Evolutionary conservation across 2,113 vertebrate species (phyloP).

Genomic region (Muntiacus muntjak): DNA sequence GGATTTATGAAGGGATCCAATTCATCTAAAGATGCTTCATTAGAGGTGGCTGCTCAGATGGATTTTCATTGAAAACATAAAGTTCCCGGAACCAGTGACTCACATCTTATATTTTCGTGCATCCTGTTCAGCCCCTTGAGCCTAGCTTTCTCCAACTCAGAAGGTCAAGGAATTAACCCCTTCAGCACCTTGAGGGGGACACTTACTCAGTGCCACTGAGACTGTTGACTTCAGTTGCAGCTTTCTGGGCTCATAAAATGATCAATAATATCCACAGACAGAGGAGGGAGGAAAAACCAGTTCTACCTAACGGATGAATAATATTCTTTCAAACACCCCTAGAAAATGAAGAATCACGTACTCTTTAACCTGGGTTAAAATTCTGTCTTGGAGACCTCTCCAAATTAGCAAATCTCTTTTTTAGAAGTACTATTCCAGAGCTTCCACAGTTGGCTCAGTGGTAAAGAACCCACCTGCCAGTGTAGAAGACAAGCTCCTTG

Average conservation of each 20-base stretch:
- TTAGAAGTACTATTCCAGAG: neutral
- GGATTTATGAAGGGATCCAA: conserved; percentile 34
- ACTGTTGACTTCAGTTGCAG: neutral
- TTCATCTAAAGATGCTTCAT: conserved; percentile 52
- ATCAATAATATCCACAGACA: neutral
- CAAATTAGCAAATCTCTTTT: neutral
- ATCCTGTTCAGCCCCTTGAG: neutral
- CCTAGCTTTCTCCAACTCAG: neutral
- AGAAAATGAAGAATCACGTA: neutral
- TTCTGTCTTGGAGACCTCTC: neutral
- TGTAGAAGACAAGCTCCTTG: neutral
- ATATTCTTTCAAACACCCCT: neutral
- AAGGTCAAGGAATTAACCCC: neutral
- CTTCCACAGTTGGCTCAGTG: neutral
- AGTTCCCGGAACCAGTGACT: conserved; percentile 44
- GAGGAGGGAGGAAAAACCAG: neutral
- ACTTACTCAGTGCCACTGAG: neutral
- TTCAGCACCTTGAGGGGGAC: neutral
- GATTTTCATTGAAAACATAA: neutral
- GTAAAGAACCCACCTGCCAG: neutral
- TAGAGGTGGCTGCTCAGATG: neutral
- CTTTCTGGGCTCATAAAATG: neutral
- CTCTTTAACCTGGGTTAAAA: neutral
- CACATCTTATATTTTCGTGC: neutral
- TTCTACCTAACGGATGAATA: neutral